phyloP scores from a whole-genome alignment of 2,113 vertebrate species.

The Notarius quadriscutis region DNA sequence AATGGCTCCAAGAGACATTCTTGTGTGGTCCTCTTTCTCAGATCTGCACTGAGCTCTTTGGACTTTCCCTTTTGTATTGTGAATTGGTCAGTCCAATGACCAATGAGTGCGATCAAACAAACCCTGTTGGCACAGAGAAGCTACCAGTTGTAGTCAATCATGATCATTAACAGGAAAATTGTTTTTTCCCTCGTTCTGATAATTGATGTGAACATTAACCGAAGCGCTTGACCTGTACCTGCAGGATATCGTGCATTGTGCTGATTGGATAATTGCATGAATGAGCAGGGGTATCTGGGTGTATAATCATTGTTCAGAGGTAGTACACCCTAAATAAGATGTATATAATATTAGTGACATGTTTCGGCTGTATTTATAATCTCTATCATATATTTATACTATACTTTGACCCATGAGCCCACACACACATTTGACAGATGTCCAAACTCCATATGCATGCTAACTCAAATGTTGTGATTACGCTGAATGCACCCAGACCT shows the following conservation, averaged over 20 bases:
- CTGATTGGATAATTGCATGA: neutral
- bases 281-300: neutral
- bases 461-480: neutral
- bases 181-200: neutral
- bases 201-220: neutral
- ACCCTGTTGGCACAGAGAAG: no score
- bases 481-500: neutral
- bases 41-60: no score
- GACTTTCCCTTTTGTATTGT: no score
- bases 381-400: neutral
- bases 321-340: neutral
- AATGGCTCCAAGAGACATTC: no score
- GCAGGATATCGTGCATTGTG: neutral
- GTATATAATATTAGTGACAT: neutral
- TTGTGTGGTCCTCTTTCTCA: no score
- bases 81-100: no score
- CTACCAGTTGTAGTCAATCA: no score
- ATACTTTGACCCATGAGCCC: slow-evolving; percentile 11
- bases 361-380: neutral
- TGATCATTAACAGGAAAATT: no score
- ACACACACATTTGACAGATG: slow-evolving; percentile 20
- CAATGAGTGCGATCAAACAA: no score
- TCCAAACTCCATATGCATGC: neutral
- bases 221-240: neutral
- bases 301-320: neutral